Conservation (phyloP, 2,113 vertebrate genomes). For the Otis tarda region DNA sequence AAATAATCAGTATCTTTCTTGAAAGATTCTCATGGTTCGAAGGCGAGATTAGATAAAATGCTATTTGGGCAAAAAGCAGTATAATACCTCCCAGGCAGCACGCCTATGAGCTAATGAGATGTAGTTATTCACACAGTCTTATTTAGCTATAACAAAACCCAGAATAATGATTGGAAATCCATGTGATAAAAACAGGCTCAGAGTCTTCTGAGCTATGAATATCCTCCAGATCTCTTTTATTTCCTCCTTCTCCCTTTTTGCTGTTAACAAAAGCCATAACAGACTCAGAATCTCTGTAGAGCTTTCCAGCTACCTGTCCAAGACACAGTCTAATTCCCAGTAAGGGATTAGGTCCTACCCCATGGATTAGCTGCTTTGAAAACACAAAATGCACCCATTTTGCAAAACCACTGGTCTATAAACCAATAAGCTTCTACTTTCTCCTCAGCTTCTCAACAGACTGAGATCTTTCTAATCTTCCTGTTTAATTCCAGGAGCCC, state of each 20-base stretch:
- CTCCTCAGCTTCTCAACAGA: neutral
- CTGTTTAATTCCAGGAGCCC: neutral
- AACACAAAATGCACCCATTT: neutral
- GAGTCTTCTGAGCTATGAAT: neutral
- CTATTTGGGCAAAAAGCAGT: neutral
- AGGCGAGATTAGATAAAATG: conserved; percentile 7
- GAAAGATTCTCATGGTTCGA: neutral
- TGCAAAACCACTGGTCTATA: neutral
- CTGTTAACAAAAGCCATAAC: conserved; percentile 5
- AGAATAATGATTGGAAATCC: conserved; percentile 41
- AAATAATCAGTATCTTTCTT: conserved; percentile 10
- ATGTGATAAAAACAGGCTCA: conserved; percentile 11
- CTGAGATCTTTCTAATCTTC: neutral
- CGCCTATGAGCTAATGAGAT: neutral
- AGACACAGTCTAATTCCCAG: neutral
- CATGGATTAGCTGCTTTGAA: neutral
- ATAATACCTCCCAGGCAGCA: neutral
- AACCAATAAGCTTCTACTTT: neutral
- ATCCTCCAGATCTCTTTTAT: conserved; percentile 1
- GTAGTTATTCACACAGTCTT: neutral
- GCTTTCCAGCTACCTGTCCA: conserved; percentile 7
- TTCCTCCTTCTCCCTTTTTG: neutral
- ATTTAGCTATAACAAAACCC: neutral
- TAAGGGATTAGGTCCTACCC: neutral
- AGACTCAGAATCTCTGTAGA: neutral